These are phyloP conservation scores for Sturmia bella DNA, from an alignment of 2,888 invertebrate genomes.

Conservation along the genomic window DNA sequence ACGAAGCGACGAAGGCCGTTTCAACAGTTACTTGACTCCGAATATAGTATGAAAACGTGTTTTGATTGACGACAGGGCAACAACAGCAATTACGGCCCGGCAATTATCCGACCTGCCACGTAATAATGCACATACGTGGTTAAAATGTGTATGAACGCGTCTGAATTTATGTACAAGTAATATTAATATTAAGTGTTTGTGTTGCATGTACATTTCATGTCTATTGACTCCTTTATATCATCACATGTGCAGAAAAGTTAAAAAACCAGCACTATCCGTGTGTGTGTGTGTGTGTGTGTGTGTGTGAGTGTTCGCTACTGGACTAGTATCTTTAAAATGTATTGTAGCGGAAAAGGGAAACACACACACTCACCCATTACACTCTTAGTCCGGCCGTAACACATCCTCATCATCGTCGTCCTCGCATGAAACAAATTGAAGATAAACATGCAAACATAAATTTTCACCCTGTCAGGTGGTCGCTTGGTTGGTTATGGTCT, in stretches of 20 bases:
- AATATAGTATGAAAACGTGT: neutral
- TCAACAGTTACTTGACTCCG: neutral
- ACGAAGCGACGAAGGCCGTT: conserved; percentile 34
- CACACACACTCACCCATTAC: conserved; percentile 11
- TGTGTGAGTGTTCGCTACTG: conserved; percentile 9
- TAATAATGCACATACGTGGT: conserved; percentile 15
- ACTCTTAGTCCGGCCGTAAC: conserved; percentile 22
- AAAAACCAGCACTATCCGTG: conserved; percentile 42
- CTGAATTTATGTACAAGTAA: conserved; percentile 26
- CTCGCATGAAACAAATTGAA: conserved; percentile 76
- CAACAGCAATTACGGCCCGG: too few relatives aligned
- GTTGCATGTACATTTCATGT: conserved; percentile 51
- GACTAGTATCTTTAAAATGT: conserved; percentile 25
- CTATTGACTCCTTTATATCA: conserved; percentile 66
- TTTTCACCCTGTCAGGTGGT: conserved; percentile 79
- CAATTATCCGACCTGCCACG: conserved; percentile 1
- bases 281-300: conserved; percentile 8
- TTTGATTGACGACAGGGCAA: too few relatives aligned
- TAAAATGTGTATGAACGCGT: neutral
- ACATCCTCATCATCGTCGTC: conserved; percentile 46
- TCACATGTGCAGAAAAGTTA: conserved; percentile 55
- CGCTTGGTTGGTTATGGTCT: conserved; percentile 71
- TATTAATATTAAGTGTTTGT: conserved; percentile 54
- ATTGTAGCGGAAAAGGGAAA: conserved; percentile 56
- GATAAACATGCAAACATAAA: conserved; percentile 79